phyloP scores from a whole-genome alignment of 1,140 invertebrate genomes.

The Batillaria attramentaria region DNA sequence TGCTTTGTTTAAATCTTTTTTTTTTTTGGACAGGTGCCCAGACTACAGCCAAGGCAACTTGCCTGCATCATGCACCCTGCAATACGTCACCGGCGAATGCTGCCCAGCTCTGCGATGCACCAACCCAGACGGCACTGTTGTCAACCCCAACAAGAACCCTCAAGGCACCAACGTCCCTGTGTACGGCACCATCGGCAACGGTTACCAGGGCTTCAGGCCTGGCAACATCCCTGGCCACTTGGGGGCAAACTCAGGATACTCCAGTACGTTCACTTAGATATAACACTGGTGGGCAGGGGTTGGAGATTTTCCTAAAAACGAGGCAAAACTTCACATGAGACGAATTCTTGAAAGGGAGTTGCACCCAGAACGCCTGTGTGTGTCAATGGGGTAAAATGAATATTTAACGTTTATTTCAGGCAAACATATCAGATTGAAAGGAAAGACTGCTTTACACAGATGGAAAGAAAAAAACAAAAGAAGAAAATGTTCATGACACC shows the following conservation, averaged over 20 bases:
- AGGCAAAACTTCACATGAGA: too few relatives aligned
- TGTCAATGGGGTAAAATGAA: too few relatives aligned
- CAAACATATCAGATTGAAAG: too few relatives aligned
- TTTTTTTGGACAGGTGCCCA: conserved; percentile 35
- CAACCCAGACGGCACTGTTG: conserved; percentile 48
- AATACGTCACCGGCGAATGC: conserved; percentile 44
- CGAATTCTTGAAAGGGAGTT: too few relatives aligned
- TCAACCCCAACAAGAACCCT: conserved; percentile 48
- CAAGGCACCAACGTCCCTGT: conserved; percentile 43
- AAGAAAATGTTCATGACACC: too few relatives aligned
- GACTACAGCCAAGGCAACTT: conserved; percentile 37
- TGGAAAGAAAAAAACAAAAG: too few relatives aligned
- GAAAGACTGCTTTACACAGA: too few relatives aligned
- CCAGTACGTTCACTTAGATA: conserved; percentile 9
- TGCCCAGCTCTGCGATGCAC: conserved; percentile 51
- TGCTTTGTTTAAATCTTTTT: background rate
- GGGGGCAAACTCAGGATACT: conserved; percentile 18
- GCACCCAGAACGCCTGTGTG: too few relatives aligned
- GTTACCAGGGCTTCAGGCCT: conserved; percentile 53
- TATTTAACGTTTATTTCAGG: too few relatives aligned
- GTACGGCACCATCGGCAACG: conserved; percentile 48
- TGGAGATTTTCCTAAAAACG: too few relatives aligned
- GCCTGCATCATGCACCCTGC: conserved; percentile 36
- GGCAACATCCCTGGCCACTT: conserved; percentile 46
- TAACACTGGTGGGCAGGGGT: background rate